Evolutionary conservation across 1,140 invertebrate species (phyloP).

Genomic region (Ips typographus): DNA sequence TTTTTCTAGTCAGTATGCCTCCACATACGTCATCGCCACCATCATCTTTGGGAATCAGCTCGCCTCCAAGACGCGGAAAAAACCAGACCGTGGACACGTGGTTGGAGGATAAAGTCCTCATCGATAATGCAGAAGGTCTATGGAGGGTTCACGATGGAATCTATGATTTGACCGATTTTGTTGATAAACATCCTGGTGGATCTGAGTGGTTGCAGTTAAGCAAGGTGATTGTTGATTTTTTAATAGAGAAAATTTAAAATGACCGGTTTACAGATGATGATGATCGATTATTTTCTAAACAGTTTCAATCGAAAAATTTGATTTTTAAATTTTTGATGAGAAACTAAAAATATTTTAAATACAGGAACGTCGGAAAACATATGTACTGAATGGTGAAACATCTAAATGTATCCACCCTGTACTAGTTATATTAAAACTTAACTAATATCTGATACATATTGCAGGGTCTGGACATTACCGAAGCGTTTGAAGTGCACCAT

Average conservation of each 20-base stretch:
- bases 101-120: conserved; percentile 40
- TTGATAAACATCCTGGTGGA: conserved; percentile 74
- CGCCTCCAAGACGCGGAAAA: conserved; percentile 27
- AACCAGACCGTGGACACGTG: conserved; percentile 36
- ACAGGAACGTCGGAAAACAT: no score
- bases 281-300: no score
- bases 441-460: conserved; percentile 25
- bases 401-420: no score
- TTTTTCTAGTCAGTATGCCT: conserved; percentile 34
- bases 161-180: conserved; percentile 72
- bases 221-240: conserved; percentile 32
- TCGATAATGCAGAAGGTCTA: conserved; percentile 69
- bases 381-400: no score
- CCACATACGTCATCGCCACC: conserved; percentile 31
- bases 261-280: no score
- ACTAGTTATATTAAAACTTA: conserved; percentile 8
- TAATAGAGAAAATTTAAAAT: not conserved
- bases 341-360: no score
- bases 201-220: conserved; percentile 64
- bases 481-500: conserved; percentile 68
- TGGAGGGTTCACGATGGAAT: conserved; percentile 78
- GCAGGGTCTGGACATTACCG: conserved; percentile 71
- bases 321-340: no score
- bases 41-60: conserved; percentile 37
- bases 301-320: no score